Conservation (phyloP, 92 coral and sea anemone genomes). For the Epizoanthus fatuus region DNA sequence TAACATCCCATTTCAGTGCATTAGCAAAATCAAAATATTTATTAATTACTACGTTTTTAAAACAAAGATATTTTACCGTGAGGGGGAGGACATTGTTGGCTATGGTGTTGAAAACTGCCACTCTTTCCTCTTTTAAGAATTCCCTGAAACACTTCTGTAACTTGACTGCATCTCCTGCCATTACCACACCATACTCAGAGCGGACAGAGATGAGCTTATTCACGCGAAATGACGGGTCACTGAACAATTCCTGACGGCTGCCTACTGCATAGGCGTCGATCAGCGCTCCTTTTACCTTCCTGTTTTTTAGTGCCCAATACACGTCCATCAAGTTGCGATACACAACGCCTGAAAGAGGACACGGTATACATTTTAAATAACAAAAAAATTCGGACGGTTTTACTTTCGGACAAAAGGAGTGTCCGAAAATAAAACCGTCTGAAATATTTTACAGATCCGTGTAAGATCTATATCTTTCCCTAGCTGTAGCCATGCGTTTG, state of each 20-base stretch:
- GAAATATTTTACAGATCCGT: too few species aligned
- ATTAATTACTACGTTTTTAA: too few species aligned
- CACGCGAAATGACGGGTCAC: slow-evolving; percentile 68
- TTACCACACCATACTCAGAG: slow-evolving; percentile 88
- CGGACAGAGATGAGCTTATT: slow-evolving; percentile 71
- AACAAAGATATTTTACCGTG: slow-evolving; percentile 49
- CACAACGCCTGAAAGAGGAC: slow-evolving; percentile 39
- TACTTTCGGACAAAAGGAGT: too few species aligned
- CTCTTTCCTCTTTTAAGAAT: slow-evolving; percentile 83
- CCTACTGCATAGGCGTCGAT: slow-evolving; percentile 88
- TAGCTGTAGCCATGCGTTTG: too few species aligned
- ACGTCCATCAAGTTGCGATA: slow-evolving; percentile 84
- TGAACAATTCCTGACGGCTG: slow-evolving; percentile 77
- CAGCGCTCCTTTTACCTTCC: slow-evolving; percentile 85
- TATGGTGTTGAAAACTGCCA: slow-evolving; percentile 76
- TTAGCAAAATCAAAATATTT: too few species aligned
- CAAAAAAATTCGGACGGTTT: too few species aligned
- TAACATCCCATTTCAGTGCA: too few species aligned
- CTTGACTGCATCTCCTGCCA: slow-evolving; percentile 88
- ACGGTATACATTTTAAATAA: too few species aligned
- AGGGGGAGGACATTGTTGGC: slow-evolving; percentile 71
- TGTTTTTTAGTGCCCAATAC: slow-evolving; percentile 64
- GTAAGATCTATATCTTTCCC: too few species aligned
- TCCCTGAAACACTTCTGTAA: slow-evolving; percentile 81
- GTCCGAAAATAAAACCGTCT: too few species aligned